Evolutionary conservation across 2,888 invertebrate species (phyloP).

Genomic region (Stratiomys singularior): DNA sequence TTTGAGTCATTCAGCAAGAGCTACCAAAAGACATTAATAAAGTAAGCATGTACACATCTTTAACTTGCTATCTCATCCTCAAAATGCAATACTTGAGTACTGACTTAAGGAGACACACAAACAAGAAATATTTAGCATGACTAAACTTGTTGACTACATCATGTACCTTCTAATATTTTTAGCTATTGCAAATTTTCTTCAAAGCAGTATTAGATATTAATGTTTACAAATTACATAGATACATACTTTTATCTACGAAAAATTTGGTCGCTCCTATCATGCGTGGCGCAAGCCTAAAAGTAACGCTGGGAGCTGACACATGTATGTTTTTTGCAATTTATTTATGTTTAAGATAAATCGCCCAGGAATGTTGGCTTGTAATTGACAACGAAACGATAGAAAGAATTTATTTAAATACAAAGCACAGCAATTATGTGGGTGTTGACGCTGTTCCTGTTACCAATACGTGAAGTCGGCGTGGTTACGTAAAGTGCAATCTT

Average conservation of each 20-base stretch:
- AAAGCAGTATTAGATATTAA: slow-evolving; percentile 14
- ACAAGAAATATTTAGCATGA: neutral
- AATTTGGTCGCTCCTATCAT: neutral
- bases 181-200: neutral
- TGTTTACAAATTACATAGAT: slow-evolving; percentile 6
- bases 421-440: too few relatives aligned
- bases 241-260: neutral
- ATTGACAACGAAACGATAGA: neutral
- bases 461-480: too few relatives aligned
- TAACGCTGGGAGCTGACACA: slow-evolving; percentile 3
- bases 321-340: neutral
- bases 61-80: too few relatives aligned
- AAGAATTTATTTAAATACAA: too few relatives aligned
- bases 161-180: slow-evolving; percentile 6
- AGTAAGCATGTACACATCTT: neutral
- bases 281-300: neutral
- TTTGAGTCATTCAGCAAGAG: neutral
- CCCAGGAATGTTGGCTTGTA: neutral
- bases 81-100: too few relatives aligned
- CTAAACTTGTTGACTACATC: neutral
- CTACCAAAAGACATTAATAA: slow-evolving; percentile 1
- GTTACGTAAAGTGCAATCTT: too few relatives aligned
- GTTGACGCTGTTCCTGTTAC: too few relatives aligned
- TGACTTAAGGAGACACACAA: too few relatives aligned
- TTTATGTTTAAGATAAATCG: neutral